phyloP scores from a whole-genome alignment of 1,140 invertebrate species.

The Steinernema khuongi region DNA sequence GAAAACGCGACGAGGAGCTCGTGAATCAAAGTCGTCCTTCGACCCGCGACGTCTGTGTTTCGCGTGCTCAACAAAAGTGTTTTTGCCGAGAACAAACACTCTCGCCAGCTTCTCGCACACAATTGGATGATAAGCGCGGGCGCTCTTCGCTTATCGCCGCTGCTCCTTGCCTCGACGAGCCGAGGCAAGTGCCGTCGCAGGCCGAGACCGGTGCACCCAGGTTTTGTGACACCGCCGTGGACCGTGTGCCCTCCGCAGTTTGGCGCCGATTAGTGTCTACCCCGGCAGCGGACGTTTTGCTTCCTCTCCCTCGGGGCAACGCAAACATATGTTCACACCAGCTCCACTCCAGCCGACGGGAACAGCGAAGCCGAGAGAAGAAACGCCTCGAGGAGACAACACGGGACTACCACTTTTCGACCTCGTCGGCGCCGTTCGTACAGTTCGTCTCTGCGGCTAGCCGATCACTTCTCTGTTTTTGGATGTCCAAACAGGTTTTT shows the following conservation, averaged over 20 bases:
- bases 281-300: neutral
- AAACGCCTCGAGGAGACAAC: no score
- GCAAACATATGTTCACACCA: neutral
- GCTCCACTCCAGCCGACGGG: neutral
- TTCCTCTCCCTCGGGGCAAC: conserved; percentile 9
- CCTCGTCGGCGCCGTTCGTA: neutral
- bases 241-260: neutral
- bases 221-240: neutral
- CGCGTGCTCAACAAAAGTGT: neutral
- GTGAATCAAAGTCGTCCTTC: neutral
- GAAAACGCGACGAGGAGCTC: neutral
- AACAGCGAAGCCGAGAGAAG: no score
- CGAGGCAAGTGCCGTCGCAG: neutral
- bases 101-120: neutral
- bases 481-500: conserved; percentile 1
- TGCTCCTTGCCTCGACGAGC: neutral
- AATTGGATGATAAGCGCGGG: conserved; percentile 1
- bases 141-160: neutral
- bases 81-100: conserved; percentile 6
- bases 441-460: neutral
- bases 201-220: neutral
- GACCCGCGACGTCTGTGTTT: neutral
- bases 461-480: neutral
- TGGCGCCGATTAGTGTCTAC: neutral
- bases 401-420: neutral